Conservation (phyloP, 2,888 invertebrate species). For the Nymphalis urticae region DNA sequence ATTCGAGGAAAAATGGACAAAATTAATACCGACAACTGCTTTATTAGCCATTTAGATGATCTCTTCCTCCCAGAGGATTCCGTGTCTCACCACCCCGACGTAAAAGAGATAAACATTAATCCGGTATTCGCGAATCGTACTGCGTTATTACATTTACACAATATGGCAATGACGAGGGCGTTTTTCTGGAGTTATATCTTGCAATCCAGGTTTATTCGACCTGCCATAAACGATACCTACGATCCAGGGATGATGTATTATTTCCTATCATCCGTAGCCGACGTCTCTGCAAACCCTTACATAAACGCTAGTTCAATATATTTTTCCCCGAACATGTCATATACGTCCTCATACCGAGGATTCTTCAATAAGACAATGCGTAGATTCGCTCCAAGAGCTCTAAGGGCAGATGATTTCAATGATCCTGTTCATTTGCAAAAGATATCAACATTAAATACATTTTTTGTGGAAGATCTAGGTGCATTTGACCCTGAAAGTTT, state of each 20-base stretch:
- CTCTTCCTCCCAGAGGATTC: constrained; percentile 91
- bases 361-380: constrained; percentile 98
- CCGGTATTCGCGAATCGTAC: constrained; percentile 97
- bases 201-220: constrained; percentile 93
- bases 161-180: constrained; percentile 97
- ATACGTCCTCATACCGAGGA: constrained; percentile 95
- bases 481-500: constrained; percentile 89
- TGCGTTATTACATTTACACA: constrained; percentile 94
- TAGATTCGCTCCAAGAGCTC: constrained; percentile 96
- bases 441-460: constrained; percentile 96
- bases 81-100: constrained; percentile 95
- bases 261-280: constrained; percentile 96
- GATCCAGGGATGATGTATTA: constrained; percentile 99
- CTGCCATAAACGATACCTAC: constrained; percentile 94
- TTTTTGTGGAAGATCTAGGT: constrained; percentile 92
- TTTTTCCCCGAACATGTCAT: constrained; percentile 96
- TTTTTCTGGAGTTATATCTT: constrained; percentile 98
- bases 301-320: constrained; percentile 96
- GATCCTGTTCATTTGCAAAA: constrained; percentile 96
- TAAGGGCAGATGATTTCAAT: constrained; percentile 94
- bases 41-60: constrained; percentile 91
- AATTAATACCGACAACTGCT: constrained; percentile 93
- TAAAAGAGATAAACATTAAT: constrained; percentile 96
- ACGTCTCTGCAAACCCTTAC: constrained; percentile 94
- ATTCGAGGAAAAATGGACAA: constrained; percentile 91